phyloP scores from a whole-genome alignment of 2,888 invertebrate species.

The Cancer borealis region DNA sequence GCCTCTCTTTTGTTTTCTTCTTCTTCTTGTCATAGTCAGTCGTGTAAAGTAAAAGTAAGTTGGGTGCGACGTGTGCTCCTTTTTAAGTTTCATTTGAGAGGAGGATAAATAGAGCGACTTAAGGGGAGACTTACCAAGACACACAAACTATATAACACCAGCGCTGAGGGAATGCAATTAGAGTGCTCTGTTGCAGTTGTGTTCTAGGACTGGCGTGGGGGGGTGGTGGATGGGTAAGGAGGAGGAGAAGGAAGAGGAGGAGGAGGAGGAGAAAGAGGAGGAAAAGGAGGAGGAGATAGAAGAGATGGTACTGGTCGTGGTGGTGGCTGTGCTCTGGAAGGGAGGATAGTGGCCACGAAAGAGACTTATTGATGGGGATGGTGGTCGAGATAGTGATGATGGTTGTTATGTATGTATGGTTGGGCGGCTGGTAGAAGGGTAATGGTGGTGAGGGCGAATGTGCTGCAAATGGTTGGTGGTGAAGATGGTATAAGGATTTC shows the following conservation, averaged over 20 bases:
- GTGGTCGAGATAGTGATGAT: slow-evolving; percentile 24
- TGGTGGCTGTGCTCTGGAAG: slow-evolving; percentile 17
- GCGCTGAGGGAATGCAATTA: slow-evolving; percentile 12
- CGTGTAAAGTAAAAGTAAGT: too few relatives aligned
- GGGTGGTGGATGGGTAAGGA: too few relatives aligned
- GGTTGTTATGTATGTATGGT: slow-evolving; percentile 13
- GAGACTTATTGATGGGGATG: slow-evolving; percentile 19
- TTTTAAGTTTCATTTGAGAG: slow-evolving; percentile 11
- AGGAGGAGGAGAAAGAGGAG: neutral
- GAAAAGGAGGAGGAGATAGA: slow-evolving; percentile 16
- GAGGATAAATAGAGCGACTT: neutral
- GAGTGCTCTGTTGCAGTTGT: slow-evolving; percentile 42
- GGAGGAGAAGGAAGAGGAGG: too few relatives aligned
- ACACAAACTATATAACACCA: neutral
- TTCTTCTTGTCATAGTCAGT: too few relatives aligned
- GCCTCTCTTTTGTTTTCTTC: too few relatives aligned
- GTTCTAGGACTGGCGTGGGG: neutral
- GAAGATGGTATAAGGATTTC: slow-evolving; percentile 23
- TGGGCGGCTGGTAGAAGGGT: neutral
- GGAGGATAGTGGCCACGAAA: neutral
- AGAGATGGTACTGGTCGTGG: neutral
- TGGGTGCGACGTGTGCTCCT: neutral
- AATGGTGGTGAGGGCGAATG: neutral
- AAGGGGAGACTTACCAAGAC: neutral
- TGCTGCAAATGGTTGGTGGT: neutral